Evolutionary conservation across 2,797 vertebrate genomes (phyloP), one percentile per base, ranked within the genome.

Genomic region (Eleutherodactylus coqui): DNA sequence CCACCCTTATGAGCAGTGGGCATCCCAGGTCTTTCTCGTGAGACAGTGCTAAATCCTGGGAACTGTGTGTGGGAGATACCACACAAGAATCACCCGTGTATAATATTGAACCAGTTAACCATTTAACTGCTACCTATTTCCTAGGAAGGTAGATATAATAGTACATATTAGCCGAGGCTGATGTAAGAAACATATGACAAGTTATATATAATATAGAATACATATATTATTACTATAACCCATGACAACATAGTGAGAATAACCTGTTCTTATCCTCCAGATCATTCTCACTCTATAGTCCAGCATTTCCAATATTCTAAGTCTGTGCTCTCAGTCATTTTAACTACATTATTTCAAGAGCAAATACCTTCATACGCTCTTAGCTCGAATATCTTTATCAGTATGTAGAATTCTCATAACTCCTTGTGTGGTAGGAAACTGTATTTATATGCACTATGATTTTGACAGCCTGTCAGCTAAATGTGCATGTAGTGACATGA

Each of bases 381-480:
- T 45, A 43, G 10, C 38, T 27, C n/a, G 36, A 70, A 70, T 70
- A 41, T 70, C 36, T 70, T 70, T 24, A 70, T 34, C 19, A 21
- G 36, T 24, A 11, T 70, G 19, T 41, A 70, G 67, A 45, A 73
- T 73, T 73, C 24, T 27, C 14, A 45, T n/a, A 45, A 43, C 36
- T 43, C 17, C n/a, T 43, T 43, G 24, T 27, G 69, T 45, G 13
- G 36, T 24, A 27, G n/a, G 41, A 45, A 73, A 73, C 13, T 45
- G 41, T 45, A 45, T 73, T 73, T 73, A 73, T 43, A 45, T 16
- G 34, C 27, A 51, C 29, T 77, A 36, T 75, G n/a, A 38, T 41
- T 70, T n/a, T 70, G 67, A 70, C 67, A 70, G 67, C 24, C 67
- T 41, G 67, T 70, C 67, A 70, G 67, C 67, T 10, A 41, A 70